Evolutionary conservation across 1,140 invertebrate species (phyloP).

Genomic region (Trachymyrmex septentrionalis): DNA sequence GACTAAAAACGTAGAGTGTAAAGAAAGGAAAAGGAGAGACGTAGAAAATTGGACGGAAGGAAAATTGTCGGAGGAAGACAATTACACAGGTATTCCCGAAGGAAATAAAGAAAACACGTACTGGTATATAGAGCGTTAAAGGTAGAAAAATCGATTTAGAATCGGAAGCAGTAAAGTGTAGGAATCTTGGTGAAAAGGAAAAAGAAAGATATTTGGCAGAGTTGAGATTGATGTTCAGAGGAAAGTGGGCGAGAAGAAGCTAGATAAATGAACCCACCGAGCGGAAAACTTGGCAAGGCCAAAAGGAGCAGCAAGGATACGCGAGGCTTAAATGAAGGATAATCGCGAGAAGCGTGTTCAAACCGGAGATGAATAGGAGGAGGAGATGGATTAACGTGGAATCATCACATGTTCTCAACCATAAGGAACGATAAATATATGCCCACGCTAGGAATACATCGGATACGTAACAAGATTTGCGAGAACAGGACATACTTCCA

Average conservation of each 20-base stretch:
- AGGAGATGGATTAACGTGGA: constrained; percentile 17
- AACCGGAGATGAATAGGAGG: neutral
- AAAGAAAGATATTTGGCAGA: constrained; percentile 38
- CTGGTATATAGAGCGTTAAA: constrained; percentile 32
- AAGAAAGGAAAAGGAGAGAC: neutral
- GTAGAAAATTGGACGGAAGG: constrained; percentile 29
- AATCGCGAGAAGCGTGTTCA: neutral
- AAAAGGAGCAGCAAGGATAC: neutral
- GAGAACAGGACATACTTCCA: neutral
- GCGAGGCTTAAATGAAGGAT: constrained; percentile 27
- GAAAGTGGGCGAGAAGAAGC: neutral
- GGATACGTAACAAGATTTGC: neutral
- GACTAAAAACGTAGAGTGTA: neutral
- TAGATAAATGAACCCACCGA: constrained; percentile 47
- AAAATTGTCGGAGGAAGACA: constrained; percentile 24
- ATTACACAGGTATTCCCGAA: constrained; percentile 33
- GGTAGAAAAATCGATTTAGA: constrained; percentile 18
- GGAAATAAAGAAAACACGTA: constrained; percentile 20
- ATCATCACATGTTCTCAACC: constrained; percentile 5
- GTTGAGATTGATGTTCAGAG: constrained; percentile 38
- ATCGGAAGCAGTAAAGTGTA: constrained; percentile 9
- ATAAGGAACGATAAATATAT: constrained; percentile 10
- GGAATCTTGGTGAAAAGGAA: constrained; percentile 14
- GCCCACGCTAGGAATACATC: neutral
- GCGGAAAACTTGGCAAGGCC: constrained; percentile 6